Evolutionary conservation across 2,888 invertebrate species (phyloP), one percentile per base, ranked within the genome.

Genomic region (Vanessa cardui): DNA sequence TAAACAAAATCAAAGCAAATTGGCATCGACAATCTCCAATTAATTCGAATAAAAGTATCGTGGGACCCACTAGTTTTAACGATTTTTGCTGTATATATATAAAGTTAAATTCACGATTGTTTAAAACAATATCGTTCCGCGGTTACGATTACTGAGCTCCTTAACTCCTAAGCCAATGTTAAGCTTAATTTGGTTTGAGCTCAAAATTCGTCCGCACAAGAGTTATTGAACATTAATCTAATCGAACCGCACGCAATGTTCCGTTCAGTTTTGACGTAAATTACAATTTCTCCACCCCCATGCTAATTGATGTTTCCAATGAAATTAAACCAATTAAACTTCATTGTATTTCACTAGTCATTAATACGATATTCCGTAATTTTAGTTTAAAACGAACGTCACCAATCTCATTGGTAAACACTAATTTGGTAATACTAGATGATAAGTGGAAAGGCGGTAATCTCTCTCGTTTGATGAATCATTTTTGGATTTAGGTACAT

Each of bases 281-380:
- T 83, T 81, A 79, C 80, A 78, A 74, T 75, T 74, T 69, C 70
- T 73, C 77, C 77, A 75, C 77, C 79, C 77, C 70, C 76, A 68
- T 66, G 71, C 76, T 84, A 86, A 87, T 86, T 85, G 82, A 82
- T 82, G 86, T 85, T 85, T 70, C 80, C 78, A 81, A 80, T 82
- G 77, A 81, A 85, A 85, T 85, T 83, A 80, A 83, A 80, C 77
- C 81, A 83, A 84, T 86, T 86, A 83, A 76, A 82, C 82, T 82
- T 82, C 81, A 83, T 82, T 80, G 79, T 81, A 78, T 83, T 82
- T 81, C 74, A 80, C 76, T 81, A 79, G 73, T 77, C 75, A 76
- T 82, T 82, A 80, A 79, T 81, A 78, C 77, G 77, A 79, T 78
- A 81, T 79, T 73, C 71, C 66, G 66, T 75, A 76, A 78, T 78